phyloP scores from a whole-genome alignment of 2,113 vertebrate species.

The Antidorcas marsupialis region DNA sequence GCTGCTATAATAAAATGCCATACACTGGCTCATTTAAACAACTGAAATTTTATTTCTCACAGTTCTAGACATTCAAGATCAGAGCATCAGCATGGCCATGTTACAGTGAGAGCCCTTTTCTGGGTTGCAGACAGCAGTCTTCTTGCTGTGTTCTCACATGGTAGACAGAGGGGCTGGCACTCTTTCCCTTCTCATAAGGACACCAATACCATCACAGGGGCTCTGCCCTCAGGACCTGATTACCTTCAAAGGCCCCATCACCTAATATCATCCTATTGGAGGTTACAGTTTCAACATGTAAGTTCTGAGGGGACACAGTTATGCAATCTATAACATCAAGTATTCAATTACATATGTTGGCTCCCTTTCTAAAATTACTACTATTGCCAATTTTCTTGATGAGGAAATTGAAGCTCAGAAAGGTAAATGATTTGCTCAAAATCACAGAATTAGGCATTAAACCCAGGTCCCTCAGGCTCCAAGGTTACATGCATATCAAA shows the following conservation, averaged over 20 bases:
- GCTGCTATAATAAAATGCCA: neutral
- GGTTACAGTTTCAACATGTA: neutral
- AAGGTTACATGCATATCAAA: neutral
- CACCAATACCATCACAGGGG: no score
- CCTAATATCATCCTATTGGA: neutral
- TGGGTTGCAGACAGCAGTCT: neutral
- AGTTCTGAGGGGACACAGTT: neutral
- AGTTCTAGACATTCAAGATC: neutral
- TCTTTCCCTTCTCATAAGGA: neutral
- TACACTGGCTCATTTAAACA: neutral
- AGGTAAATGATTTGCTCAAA: neutral
- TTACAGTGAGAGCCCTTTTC: neutral
- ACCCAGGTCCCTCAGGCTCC: neutral
- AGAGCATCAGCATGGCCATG: neutral
- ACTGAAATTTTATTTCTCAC: neutral
- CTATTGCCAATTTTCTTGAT: neutral
- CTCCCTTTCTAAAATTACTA: slow-evolving; percentile 72
- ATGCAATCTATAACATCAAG: neutral
- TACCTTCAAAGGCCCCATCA: neutral
- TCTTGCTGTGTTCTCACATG: neutral
- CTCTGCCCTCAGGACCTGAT: neutral
- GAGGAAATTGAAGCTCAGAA: neutral
- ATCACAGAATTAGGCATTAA: neutral
- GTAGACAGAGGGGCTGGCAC: neutral
- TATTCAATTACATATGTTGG: slow-evolving; percentile 84